Conservation (phyloP, 2,797 vertebrate genomes). For the Galago senegalensis region DNA sequence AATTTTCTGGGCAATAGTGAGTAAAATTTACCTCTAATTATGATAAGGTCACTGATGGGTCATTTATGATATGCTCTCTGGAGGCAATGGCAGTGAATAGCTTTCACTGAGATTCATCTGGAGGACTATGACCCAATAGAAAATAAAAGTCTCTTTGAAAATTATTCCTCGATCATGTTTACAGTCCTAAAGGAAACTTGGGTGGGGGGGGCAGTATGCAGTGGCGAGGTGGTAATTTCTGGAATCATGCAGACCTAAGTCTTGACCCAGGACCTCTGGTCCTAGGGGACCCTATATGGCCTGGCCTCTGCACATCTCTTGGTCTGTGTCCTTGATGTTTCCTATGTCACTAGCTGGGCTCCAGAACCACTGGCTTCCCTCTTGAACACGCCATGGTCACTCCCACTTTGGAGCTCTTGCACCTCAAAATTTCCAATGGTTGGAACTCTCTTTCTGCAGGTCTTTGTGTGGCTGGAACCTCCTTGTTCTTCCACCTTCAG, state of each 20-base stretch:
- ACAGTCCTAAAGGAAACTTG: conserved; percentile 23
- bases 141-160: conserved; percentile 74
- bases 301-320: background rate
- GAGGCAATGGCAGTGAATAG: conserved; percentile 75
- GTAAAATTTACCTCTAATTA: conserved; percentile 87
- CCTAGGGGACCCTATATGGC: background rate
- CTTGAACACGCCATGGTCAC: background rate
- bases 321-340: background rate
- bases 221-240: background rate
- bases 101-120: conserved; percentile 74
- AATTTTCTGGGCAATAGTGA: conserved; percentile 80
- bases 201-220: background rate
- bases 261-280: conserved; percentile 26
- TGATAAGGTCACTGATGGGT: conserved; percentile 81
- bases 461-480: background rate
- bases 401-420: background rate
- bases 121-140: conserved; percentile 74
- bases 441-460: conserved; percentile 16
- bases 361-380: background rate
- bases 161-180: conserved; percentile 57
- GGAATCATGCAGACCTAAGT: background rate
- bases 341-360: background rate
- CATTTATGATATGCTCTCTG: conserved; percentile 77
- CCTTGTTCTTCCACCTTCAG: background rate
- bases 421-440: background rate